A percentile compares a stretch with the other conserved stretches of the same genome.
These are phyloP conservation scores for Hyposmocoma kahamanoa DNA, from an alignment of 1,140 invertebrate genomes.

Conservation along the genomic window DNA sequence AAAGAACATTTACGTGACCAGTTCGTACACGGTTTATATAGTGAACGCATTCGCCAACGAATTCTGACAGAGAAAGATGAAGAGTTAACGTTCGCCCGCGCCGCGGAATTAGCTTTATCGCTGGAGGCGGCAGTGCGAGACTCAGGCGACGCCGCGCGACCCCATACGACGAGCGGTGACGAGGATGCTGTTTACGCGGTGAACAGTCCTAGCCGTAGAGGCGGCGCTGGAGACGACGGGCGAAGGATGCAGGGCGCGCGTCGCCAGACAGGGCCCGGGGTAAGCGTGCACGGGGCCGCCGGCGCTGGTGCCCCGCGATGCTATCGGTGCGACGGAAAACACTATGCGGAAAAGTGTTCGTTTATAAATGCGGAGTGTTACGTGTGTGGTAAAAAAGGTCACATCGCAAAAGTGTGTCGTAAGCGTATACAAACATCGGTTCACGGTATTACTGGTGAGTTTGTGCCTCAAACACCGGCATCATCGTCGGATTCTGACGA, in stretches of 20 bases:
- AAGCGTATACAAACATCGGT: not conserved
- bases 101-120: slow-evolving; percentile 3
- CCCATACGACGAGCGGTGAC: not conserved
- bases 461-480: too few relatives aligned
- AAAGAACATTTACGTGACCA: slow-evolving; percentile 13
- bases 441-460: not conserved
- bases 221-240: not conserved
- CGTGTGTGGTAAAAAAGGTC: slow-evolving; percentile 4
- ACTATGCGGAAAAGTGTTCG: slow-evolving; percentile 1
- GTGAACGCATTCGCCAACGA: slow-evolving; percentile 1
- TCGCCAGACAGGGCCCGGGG: not conserved
- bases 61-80: not conserved
- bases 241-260: not conserved
- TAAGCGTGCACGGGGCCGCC: not conserved
- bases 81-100: slow-evolving; percentile 1
- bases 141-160: not conserved
- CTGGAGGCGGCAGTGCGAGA: slow-evolving; percentile 12
- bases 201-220: not conserved
- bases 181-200: not conserved
- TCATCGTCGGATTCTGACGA: not conserved
- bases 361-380: slow-evolving; percentile 7
- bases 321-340: slow-evolving; percentile 4
- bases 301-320: not conserved
- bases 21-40: slow-evolving; percentile 9
- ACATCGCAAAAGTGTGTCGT: slow-evolving; percentile 6